Evolutionary conservation across 2,888 invertebrate genomes (phyloP), one percentile per base, ranked within the genome.

Genomic region (Acanthococcus lagerstroemiae): DNA sequence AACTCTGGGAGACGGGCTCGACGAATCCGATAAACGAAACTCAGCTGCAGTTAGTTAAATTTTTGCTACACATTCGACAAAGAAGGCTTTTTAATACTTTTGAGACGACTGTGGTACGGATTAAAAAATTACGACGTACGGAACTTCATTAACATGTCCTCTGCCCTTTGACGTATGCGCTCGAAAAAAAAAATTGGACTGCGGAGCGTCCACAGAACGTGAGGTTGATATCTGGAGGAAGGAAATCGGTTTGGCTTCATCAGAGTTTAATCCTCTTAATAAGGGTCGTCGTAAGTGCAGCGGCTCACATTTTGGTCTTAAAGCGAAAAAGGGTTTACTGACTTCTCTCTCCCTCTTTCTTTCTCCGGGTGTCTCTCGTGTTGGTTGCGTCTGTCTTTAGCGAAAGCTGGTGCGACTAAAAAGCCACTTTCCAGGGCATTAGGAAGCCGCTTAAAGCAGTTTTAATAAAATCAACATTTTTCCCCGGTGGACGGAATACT

Each of bases 391-490:
- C 12, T n/a, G n/a, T 22, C 21, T 22, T 15, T 19, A 48, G 61
- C 46, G n/a, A 61, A 61, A 50, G 61, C 52, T 61, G 61, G 30
- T 61, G 27, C 52, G 45, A 61, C 52, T 48, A 61, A 61, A 52
- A 61, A 61, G 61, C 52, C 50, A 61, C 61, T 61, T 61, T 61
- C 21, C 61, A 52, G 37, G 61, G 61, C 61, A 61, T 61, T 61
- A 61, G 50, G 61, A 61, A 61, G 61, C 61, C 61, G 61, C 61
- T 61, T 61, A 61, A 61, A 61, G 61, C 61, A 61, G 61, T 61
- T 61, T 61, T 61, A 61, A 61, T 61, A 61, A 61, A 61, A 61
- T 61, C 61, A 61, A 61, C 61, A 61, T 61, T 61, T 61, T 61
- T 61, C 58, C 37, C 58, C 58, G 58, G 61, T 61, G 61, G 61